Evolutionary conservation across 2,797 vertebrate species (phyloP), one percentile per base, ranked within the genome.

Genomic region (Lacerta bilineata): DNA sequence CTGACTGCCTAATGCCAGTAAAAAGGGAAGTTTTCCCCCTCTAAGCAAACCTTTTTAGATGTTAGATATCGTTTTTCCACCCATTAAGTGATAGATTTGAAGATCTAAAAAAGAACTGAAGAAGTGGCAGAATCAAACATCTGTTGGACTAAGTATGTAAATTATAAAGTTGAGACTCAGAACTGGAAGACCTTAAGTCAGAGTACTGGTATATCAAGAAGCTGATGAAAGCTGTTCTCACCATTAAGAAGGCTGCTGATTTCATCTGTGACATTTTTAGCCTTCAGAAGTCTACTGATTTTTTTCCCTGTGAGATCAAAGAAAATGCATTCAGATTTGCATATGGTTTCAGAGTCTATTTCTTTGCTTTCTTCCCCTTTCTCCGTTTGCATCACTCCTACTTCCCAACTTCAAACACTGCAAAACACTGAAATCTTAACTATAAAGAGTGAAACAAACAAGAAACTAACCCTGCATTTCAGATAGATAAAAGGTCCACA

Each of bases 181-280:
- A 94, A 90, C 81, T 90, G 33, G 69, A 88, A 91, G 90, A 89
- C 88, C 85, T 95, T 90, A 95, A 93, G 93, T 95, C 91, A 93
- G 82, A 93, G 80, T 80, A 85, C 83, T 93, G 83, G 91, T 94
- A 94, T 95, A 93, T 96, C 94, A 94, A 90, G 82, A 87, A 94
- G 89, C 71, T 93, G 93, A 95, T 93, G 74, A 95, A 95, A 93
- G 94, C 80, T 89, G 87, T 39, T 15, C 86, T 89, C 82, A 85
- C 85, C 80, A 92, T 93, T 93, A 95, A 85, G 94, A 93, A 93
- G 83, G 89, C 50, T 92, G 87, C 89, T 93, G 93, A 95, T 96
- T 95, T 95, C 95, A 94, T 94, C 94, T 93, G 82, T 94, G 95
- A 95, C 94, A 95, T 89, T 94, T 94, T 91, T 88, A 95, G 90